Percentiles rank a stretch among this genome's conserved stretches.
Conservation (phyloP, 53 echinoderm and acorn worm species). For the Arbacia lixula region DNA sequence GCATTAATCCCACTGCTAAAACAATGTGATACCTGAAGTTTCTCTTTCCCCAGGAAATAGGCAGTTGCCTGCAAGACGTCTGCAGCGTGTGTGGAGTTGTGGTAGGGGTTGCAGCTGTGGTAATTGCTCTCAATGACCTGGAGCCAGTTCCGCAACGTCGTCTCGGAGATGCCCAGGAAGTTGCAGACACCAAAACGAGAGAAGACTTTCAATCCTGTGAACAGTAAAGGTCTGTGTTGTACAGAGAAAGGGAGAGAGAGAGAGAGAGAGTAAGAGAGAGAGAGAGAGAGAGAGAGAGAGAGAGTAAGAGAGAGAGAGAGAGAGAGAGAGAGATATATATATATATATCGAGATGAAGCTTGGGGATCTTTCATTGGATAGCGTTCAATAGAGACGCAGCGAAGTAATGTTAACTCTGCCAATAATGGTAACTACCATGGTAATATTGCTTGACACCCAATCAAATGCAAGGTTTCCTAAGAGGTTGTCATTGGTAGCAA, state of each 20-base stretch:
- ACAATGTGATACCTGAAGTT: conserved; percentile 91
- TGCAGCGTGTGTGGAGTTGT: conserved; percentile 98
- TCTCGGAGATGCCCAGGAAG: conserved; percentile 91
- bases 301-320: too few relatives aligned
- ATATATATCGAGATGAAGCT: too few relatives aligned
- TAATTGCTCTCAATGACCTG: conserved; percentile 97
- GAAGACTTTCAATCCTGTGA: conserved; percentile 87
- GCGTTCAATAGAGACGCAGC: too few relatives aligned
- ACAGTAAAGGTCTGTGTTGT: conserved; percentile 73
- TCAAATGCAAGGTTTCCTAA: too few relatives aligned
- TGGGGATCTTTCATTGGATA: too few relatives aligned
- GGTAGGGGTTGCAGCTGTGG: conserved; percentile 94
- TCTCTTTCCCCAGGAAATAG: conserved; percentile 87
- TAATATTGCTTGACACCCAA: too few relatives aligned
- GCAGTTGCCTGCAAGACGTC: conserved; percentile 98
- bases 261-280: neutral
- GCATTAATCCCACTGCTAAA: too few relatives aligned
- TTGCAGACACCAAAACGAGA: conserved; percentile 83
- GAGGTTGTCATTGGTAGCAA: too few relatives aligned
- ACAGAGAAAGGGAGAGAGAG: neutral
- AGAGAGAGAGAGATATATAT: too few relatives aligned
- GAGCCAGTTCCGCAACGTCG: conserved; percentile 90
- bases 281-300: neutral
- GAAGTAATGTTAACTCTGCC: too few relatives aligned
- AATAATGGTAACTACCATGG: too few relatives aligned